phyloP scores from a whole-genome alignment of 2,888 invertebrate species.

The Itoplectis maculator region DNA sequence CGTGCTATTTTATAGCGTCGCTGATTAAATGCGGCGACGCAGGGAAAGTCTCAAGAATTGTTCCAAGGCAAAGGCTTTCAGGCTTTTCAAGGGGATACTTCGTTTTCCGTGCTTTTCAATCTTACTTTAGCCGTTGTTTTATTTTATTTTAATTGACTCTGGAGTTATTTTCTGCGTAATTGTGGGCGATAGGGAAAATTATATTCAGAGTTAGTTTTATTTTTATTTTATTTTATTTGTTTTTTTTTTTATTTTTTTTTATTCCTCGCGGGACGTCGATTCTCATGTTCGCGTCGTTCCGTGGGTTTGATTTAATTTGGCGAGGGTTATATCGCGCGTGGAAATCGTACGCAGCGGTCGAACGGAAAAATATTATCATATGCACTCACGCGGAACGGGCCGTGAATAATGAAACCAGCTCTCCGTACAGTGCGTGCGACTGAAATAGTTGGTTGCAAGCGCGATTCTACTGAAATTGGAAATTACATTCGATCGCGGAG shows the following conservation, averaged over 20 bases:
- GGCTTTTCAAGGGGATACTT: neutral
- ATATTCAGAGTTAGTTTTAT: neutral
- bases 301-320: neutral
- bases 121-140: no score
- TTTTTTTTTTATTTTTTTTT: neutral
- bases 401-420: slow-evolving; percentile 11
- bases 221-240: neutral
- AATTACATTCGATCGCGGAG: slow-evolving; percentile 43
- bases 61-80: neutral
- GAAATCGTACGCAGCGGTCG: neutral
- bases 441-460: slow-evolving; percentile 22
- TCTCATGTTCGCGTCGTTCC: neutral
- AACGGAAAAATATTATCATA: slow-evolving; percentile 12
- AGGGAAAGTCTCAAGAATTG: neutral
- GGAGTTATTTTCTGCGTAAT: neutral
- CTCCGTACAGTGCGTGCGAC: neutral
- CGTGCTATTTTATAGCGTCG: neutral
- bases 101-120: no score
- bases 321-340: neutral
- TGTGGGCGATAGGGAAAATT: neutral
- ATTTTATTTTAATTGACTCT: no score
- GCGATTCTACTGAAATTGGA: slow-evolving; percentile 35
- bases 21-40: neutral
- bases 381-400: neutral
- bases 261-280: neutral